phyloP scores from a whole-genome alignment of 2,113 vertebrate species.

The Microtus richardsoni region DNA sequence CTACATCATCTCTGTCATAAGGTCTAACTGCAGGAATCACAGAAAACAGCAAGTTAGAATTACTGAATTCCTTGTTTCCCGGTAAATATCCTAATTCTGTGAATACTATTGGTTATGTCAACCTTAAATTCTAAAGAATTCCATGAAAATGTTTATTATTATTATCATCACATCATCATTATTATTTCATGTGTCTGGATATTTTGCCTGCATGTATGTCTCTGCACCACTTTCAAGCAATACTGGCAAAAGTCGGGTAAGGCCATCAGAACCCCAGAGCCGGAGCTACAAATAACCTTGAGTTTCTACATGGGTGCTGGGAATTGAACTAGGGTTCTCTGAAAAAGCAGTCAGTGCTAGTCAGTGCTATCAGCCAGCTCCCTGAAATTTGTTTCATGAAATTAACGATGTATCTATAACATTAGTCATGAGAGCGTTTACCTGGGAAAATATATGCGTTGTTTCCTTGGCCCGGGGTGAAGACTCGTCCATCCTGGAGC shows the following conservation, averaged over 20 bases:
- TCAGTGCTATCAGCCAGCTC: not conserved
- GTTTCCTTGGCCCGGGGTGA: constrained; percentile 97
- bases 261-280: not conserved
- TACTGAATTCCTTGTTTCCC: constrained; percentile 45
- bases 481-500: constrained; percentile 90
- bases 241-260: not conserved
- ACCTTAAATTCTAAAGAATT: constrained; percentile 33
- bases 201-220: not conserved
- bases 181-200: not conserved
- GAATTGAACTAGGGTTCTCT: not conserved
- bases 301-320: not conserved
- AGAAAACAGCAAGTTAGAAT: not conserved
- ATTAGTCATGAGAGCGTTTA: constrained; percentile 67
- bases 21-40: not conserved
- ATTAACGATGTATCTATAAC: constrained; percentile 9
- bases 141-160: not conserved
- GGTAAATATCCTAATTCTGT: not conserved
- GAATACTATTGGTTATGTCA: constrained; percentile 33
- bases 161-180: too few species aligned
- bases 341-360: not conserved
- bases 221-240: not conserved
- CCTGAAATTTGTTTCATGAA: not conserved
- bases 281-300: not conserved
- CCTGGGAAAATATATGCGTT: constrained; percentile 99
- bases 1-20: constrained; percentile 13